Percentiles rank a stretch among this genome's conserved stretches.
Conservation (phyloP, 1,140 invertebrate species). For the Nylanderia fulva region DNA sequence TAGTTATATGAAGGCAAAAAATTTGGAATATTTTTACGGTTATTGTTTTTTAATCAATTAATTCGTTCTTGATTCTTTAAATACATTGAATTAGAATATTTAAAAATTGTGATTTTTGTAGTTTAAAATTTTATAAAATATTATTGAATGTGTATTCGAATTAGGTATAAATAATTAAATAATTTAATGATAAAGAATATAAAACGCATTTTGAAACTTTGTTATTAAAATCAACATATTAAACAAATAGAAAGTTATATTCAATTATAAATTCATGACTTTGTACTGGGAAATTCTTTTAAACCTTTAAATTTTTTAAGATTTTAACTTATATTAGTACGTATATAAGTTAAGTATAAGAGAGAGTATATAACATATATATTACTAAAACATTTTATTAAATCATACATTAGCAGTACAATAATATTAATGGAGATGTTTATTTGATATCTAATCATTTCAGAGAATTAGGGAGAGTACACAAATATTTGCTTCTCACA, state of each 20-base stretch:
- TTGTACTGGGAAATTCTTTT: background rate
- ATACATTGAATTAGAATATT: background rate
- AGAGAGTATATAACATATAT: too few relatives aligned
- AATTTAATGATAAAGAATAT: background rate
- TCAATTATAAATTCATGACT: background rate
- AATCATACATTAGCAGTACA: too few relatives aligned
- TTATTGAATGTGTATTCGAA: background rate
- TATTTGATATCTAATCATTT: too few relatives aligned
- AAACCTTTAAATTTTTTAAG: background rate
- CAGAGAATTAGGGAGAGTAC: too few relatives aligned
- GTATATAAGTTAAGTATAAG: too few relatives aligned
- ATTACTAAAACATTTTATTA: too few relatives aligned
- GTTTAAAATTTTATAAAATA: background rate
- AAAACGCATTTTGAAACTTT: background rate
- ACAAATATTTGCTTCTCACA: background rate
- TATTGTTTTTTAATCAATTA: background rate
- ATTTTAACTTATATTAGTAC: too few relatives aligned
- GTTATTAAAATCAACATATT: background rate
- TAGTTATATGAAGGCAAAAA: background rate
- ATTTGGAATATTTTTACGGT: background rate
- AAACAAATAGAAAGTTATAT: background rate
- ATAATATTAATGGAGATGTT: too few relatives aligned
- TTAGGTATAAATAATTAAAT: background rate
- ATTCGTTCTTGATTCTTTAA: background rate
- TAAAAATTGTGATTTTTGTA: background rate